A percentile compares a stretch with the other conserved stretches of the same genome.
Conservation (phyloP, 2,113 vertebrate genomes). For the Myxocyprinus asiaticus region DNA sequence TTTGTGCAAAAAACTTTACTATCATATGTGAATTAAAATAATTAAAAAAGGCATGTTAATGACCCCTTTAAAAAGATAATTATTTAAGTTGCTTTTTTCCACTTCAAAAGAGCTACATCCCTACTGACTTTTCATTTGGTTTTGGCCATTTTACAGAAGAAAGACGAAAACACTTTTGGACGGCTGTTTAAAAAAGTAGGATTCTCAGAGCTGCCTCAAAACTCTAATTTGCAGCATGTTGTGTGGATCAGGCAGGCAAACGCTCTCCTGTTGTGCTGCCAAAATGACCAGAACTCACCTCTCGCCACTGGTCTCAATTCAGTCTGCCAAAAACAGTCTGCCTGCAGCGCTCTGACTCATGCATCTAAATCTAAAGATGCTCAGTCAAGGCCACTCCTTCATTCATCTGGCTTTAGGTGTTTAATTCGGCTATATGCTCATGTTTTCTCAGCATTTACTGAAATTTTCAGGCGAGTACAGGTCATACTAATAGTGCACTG, state of each 20-base stretch:
- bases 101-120: neutral
- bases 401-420: neutral
- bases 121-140: slow-evolving; percentile 66
- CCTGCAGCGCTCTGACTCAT: neutral
- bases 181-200: slow-evolving; percentile 95
- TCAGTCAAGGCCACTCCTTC: neutral
- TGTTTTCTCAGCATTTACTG: neutral
- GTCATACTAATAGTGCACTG: neutral
- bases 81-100: too few relatives aligned
- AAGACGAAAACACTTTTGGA: slow-evolving; percentile 86
- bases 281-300: slow-evolving; percentile 65
- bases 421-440: neutral
- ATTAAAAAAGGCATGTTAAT: too few relatives aligned
- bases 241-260: slow-evolving; percentile 47
- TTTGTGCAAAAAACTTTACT: too few relatives aligned
- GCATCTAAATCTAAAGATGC: neutral
- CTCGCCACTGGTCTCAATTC: slow-evolving; percentile 1
- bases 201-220: slow-evolving; percentile 60
- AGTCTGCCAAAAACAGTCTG: slow-evolving; percentile 20
- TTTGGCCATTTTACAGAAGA: slow-evolving; percentile 89
- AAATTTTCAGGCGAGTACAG: neutral
- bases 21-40: too few relatives aligned
- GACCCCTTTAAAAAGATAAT: too few relatives aligned
- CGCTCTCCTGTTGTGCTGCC: slow-evolving; percentile 55
- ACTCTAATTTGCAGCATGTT: slow-evolving; percentile 54